Evolutionary conservation across 2,797 vertebrate genomes (phyloP).

Genomic region (Orestias chungarensis): DNA sequence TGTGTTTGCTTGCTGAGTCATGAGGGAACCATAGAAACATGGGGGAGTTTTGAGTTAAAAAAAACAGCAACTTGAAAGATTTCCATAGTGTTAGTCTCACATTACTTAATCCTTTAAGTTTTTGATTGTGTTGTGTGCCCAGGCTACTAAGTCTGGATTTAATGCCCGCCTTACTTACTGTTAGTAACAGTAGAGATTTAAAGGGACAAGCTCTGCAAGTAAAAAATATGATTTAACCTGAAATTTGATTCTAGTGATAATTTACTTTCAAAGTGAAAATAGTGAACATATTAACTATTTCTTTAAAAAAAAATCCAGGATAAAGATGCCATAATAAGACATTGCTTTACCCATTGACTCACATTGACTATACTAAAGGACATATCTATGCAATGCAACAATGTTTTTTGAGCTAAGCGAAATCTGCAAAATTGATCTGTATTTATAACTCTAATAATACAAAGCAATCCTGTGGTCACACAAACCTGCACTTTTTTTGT

Average conservation of each 20-base stretch:
- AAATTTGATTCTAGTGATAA: not conserved
- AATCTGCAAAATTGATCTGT: conserved; percentile 12
- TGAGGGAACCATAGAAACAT: conserved; percentile 6
- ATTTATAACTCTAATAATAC: conserved; percentile 34
- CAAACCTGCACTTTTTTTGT: conserved; percentile 45
- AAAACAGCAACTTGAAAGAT: conserved; percentile 2
- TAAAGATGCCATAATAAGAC: too few species aligned
- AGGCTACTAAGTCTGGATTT: not conserved
- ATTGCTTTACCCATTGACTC: too few species aligned
- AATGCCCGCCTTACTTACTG: not conserved
- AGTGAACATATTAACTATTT: too few species aligned
- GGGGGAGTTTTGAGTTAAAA: conserved; percentile 9
- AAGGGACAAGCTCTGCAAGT: not conserved
- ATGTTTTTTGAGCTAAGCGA: not conserved
- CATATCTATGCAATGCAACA: not conserved
- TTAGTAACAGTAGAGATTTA: not conserved
- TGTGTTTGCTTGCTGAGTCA: conserved; percentile 31
- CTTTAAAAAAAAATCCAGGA: too few species aligned
- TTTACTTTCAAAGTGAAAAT: not conserved
- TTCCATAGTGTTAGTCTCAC: conserved; percentile 1
- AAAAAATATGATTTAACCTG: not conserved
- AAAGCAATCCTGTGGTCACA: not conserved
- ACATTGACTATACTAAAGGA: not conserved
- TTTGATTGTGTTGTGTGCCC: not conserved
- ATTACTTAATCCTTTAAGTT: not conserved